Conservation (phyloP, 1,140 invertebrate species). For the Leptopilina boulardi region DNA sequence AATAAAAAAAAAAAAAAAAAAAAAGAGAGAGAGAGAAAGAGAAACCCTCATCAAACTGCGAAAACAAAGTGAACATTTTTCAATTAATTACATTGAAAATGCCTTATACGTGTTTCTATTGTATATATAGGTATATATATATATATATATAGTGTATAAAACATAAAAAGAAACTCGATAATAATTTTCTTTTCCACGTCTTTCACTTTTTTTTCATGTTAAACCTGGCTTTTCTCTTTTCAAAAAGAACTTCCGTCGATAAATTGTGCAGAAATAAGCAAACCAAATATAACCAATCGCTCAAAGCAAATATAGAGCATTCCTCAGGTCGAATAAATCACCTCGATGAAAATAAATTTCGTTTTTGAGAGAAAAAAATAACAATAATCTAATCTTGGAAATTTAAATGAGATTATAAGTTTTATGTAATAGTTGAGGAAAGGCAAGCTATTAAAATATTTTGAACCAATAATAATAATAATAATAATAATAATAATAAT, state of each 20-base stretch:
- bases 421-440: too few species aligned
- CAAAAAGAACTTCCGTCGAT: slow-evolving; percentile 26
- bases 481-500: too few species aligned
- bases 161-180: background rate
- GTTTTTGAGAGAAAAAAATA: slow-evolving; percentile 22
- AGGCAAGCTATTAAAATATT: background rate
- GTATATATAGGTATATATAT: too few species aligned
- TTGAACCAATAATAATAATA: background rate
- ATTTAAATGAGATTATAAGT: background rate
- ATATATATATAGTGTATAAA: too few species aligned
- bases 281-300: slow-evolving; percentile 31
- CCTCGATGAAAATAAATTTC: slow-evolving; percentile 24
- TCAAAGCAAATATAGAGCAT: slow-evolving; percentile 33
- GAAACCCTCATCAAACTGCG: background rate
- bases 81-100: background rate
- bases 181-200: background rate
- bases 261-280: slow-evolving; percentile 30
- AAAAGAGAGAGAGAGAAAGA: too few species aligned
- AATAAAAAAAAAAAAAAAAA: background rate
- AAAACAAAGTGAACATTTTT: slow-evolving; percentile 7
- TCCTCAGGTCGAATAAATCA: slow-evolving; percentile 25
- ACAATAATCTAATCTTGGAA: slow-evolving; percentile 21
- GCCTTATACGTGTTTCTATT: background rate
- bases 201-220: slow-evolving; percentile 25
- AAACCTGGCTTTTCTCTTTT: slow-evolving; percentile 28